phyloP scores from a whole-genome alignment of 2,797 vertebrate genomes.

The Mus caroli region DNA sequence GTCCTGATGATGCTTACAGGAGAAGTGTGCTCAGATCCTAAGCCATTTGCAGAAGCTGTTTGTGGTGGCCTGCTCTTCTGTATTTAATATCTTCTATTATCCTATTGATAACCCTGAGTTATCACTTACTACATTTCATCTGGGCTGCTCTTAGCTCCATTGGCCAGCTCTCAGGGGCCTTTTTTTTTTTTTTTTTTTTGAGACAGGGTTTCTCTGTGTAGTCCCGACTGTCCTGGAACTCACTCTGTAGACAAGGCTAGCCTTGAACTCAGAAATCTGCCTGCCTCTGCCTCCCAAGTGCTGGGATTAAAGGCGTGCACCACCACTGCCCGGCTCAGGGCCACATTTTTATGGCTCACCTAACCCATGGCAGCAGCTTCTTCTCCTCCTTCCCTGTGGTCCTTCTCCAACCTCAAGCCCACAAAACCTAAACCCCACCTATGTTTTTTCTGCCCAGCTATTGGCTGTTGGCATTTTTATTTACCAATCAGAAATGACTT shows the following conservation, averaged over 20 bases:
- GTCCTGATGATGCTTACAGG: not conserved
- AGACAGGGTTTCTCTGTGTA: too few species aligned
- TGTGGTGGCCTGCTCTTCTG: not conserved
- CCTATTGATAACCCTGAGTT: not conserved
- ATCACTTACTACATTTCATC: not conserved
- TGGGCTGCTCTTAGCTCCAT: not conserved
- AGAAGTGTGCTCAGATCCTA: constrained; percentile 9
- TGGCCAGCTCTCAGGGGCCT: not conserved
- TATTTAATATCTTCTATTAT: not conserved
- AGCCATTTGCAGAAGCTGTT: not conserved
- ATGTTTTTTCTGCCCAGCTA: not conserved
- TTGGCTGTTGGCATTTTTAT: not conserved
- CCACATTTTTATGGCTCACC: not conserved
- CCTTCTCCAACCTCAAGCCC: not conserved
- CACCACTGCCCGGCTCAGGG: not conserved
- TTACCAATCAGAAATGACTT: not conserved
- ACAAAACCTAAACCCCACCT: not conserved
- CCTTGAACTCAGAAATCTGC: too few species aligned
- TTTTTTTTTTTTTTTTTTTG: too few species aligned
- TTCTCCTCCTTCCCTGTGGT: not conserved
- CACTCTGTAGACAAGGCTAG: too few species aligned
- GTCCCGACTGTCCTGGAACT: too few species aligned
- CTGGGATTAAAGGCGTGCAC: too few species aligned
- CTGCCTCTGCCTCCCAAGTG: too few species aligned
- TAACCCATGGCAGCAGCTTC: not conserved